Conservation (phyloP, 2,888 invertebrate genomes). For the Eupeodes latifasciatus region DNA sequence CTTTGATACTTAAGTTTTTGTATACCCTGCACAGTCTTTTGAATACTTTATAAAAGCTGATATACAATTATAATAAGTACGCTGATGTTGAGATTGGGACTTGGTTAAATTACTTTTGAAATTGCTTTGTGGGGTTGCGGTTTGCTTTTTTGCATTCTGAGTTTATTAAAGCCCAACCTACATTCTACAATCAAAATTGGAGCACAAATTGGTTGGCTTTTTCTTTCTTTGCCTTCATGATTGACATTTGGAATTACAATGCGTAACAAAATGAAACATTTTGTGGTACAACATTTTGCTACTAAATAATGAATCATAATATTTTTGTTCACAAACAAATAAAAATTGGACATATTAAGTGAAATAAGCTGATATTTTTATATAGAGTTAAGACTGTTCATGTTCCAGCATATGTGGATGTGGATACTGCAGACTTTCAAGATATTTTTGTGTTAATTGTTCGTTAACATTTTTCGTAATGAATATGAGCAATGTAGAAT, state of each 20-base stretch:
- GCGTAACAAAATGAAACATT: conserved; percentile 45
- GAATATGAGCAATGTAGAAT: too few relatives aligned
- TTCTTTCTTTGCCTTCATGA: background rate
- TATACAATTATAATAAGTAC: too few relatives aligned
- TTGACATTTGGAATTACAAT: conserved; percentile 65
- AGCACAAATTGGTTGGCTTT: conserved; percentile 29
- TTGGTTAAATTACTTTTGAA: conserved; percentile 29
- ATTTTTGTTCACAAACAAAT: too few relatives aligned
- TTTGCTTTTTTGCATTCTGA: conserved; percentile 18
- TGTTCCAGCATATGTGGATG: too few relatives aligned
- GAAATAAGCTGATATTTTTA: too few relatives aligned
- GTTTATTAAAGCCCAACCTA: conserved; percentile 47
- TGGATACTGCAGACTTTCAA: too few relatives aligned
- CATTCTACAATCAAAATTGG: conserved; percentile 18
- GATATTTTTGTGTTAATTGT: too few relatives aligned
- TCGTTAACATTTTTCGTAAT: too few relatives aligned
- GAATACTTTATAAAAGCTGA: conserved; percentile 4
- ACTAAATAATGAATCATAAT: too few relatives aligned
- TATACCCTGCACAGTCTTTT: conserved; percentile 8
- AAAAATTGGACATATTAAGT: too few relatives aligned
- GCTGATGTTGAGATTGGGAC: background rate
- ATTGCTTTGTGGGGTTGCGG: conserved; percentile 15
- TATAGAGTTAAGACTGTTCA: too few relatives aligned
- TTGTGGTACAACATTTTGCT: too few relatives aligned
- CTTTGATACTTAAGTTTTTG: conserved; percentile 11